Evolutionary conservation across 2,113 vertebrate species (phyloP).

Genomic region (Leiothrix lutea): DNA sequence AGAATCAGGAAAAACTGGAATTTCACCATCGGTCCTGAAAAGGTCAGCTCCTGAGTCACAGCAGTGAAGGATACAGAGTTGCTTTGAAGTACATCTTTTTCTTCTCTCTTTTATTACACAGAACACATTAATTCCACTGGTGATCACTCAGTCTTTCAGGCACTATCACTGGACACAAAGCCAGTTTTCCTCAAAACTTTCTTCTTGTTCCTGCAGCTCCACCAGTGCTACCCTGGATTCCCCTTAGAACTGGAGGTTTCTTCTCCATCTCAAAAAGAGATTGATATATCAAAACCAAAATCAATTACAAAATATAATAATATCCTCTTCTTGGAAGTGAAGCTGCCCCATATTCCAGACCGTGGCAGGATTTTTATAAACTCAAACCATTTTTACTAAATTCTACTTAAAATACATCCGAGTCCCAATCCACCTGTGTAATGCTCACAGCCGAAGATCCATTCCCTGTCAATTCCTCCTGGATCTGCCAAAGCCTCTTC

Average conservation of each 20-base stretch:
- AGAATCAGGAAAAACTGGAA: not conserved
- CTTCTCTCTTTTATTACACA: not conserved
- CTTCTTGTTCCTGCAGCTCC: conserved; percentile 30
- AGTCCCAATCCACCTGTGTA: not conserved
- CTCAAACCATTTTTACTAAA: conserved; percentile 3
- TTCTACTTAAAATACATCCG: not conserved
- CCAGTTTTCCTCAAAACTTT: not conserved
- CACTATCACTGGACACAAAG: conserved; percentile 1
- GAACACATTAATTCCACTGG: not conserved
- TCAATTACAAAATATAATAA: conserved; percentile 60
- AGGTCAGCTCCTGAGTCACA: not conserved
- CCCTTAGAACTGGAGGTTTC: conserved; percentile 68
- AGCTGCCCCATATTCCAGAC: conserved; percentile 44
- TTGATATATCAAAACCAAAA: conserved; percentile 62
- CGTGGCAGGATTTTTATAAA: conserved; percentile 38
- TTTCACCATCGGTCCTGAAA: not conserved
- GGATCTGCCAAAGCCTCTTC: not conserved
- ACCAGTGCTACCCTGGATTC: conserved; percentile 53
- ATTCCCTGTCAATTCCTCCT: not conserved
- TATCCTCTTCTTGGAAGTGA: conserved; percentile 72
- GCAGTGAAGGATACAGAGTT: not conserved
- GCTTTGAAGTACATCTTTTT: not conserved
- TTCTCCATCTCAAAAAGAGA: conserved; percentile 71
- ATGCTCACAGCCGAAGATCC: not conserved
- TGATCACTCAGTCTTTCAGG: conserved; percentile 37